Base-by-base conservation (phyloP, 2,888 invertebrate species). In the Podabrus alpinus region DNA sequence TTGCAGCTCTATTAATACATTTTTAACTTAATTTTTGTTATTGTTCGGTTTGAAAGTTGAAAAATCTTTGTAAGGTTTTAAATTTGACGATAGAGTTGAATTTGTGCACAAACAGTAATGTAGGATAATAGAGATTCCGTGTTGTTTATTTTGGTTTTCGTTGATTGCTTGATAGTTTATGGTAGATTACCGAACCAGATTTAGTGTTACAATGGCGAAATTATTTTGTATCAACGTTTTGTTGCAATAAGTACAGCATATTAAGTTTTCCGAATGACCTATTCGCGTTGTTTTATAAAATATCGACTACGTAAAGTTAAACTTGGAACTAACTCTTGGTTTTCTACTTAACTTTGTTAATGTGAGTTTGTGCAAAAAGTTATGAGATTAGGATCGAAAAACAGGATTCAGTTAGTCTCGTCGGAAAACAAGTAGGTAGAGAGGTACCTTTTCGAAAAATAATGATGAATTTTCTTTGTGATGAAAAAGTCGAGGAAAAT, bases 111-210 rank as follows among this genome's bases (percentile, higher is more conserved):
- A 75, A 76, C 78, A 78, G 80, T 81, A 80, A 80, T 80, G 80
- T 77, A 74, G 78, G 80, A 77, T 79, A 78, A 80, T 79, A 77
- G 79, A 79, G 80, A 79, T 79, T 70, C 75, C 62, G 72, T 68
- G 69, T 71, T 76, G 81, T 77, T 79, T 78, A 80, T 80, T 78
- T 78, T 74, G 72, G 71, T 73, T 76, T 78, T 71, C 73, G 74
- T 78, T 79, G 79, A 79, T 78, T 78, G 77, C 74, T 74, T 77
- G 80, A 76, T 79, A 79, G 81, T 81, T 80, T 81, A 81, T 80
- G 80, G 81, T 78, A 77, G 81, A 81, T 81, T 81, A 81, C 77
- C 72, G 76, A 78, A 69, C 67, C 77, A 80, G 81, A 80, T 81
- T 81, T 80, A 80, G 75, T 80, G 76, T 77, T 73, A 76, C 72